Conservation (phyloP, 2,888 invertebrate species). For the Catocala sponsa region DNA sequence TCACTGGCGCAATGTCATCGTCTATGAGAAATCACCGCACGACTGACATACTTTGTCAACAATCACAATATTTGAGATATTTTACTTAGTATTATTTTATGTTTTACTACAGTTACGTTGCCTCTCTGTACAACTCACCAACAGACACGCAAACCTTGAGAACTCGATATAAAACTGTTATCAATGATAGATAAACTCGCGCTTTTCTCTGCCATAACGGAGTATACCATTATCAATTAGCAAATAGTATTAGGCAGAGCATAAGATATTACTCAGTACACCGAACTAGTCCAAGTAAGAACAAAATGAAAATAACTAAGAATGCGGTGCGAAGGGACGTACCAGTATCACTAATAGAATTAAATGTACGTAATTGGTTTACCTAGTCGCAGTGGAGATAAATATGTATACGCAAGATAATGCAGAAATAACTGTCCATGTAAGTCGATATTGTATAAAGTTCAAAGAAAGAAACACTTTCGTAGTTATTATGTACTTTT, state of each 20-base stretch:
- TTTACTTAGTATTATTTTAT: neutral
- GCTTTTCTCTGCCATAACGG: slow-evolving; percentile 55
- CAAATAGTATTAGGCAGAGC: neutral
- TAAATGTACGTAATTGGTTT: slow-evolving; percentile 75
- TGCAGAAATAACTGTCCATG: slow-evolving; percentile 28
- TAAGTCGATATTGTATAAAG: slow-evolving; percentile 13
- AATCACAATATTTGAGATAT: slow-evolving; percentile 1
- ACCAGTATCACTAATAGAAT: slow-evolving; percentile 70
- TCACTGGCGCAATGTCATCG: slow-evolving; percentile 60
- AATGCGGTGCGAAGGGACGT: slow-evolving; percentile 47
- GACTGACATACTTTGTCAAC: slow-evolving; percentile 29
- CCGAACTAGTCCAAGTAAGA: slow-evolving; percentile 29
- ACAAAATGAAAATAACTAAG: slow-evolving; percentile 48
- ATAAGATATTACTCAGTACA: slow-evolving; percentile 5
- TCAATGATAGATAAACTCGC: slow-evolving; percentile 54
- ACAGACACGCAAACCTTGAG: slow-evolving; percentile 56
- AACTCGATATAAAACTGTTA: slow-evolving; percentile 40
- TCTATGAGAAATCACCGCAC: slow-evolving; percentile 49
- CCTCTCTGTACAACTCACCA: slow-evolving; percentile 57
- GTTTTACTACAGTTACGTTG: neutral
- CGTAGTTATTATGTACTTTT: slow-evolving; percentile 3
- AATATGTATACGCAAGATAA: slow-evolving; percentile 32
- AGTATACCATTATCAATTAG: slow-evolving; percentile 32
- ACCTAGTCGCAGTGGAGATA: slow-evolving; percentile 52
- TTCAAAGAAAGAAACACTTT: slow-evolving; percentile 12